Conservation (phyloP, 2,888 invertebrate genomes). For the Sicus ferrugineus region DNA sequence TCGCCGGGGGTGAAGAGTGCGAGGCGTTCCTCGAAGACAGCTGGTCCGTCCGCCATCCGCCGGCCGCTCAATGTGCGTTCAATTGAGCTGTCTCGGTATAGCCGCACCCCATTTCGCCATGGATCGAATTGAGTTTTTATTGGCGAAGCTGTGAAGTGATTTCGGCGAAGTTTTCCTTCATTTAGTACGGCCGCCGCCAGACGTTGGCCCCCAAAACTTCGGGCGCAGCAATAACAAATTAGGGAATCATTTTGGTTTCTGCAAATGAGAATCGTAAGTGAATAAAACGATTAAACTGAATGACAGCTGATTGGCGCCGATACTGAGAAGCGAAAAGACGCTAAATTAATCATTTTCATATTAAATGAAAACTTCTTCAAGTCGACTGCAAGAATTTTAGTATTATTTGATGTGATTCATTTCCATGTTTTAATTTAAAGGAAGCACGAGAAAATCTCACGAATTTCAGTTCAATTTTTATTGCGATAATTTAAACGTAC, state of each 20-base stretch:
- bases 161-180: conserved; percentile 42
- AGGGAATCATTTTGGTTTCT: conserved; percentile 12
- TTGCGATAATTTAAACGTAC: neutral
- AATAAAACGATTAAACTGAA: conserved; percentile 4
- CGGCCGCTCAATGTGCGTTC: too few species aligned
- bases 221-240: conserved; percentile 52
- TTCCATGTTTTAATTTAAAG: too few species aligned
- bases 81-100: conserved; percentile 25
- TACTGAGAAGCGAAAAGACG: neutral
- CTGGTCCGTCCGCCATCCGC: conserved; percentile 20
- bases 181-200: too few species aligned
- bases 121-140: conserved; percentile 16
- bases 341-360: too few species aligned
- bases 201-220: too few species aligned
- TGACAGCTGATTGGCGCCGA: neutral
- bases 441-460: too few species aligned
- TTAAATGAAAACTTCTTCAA: too few species aligned
- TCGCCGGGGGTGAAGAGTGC: neutral
- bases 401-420: too few species aligned
- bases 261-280: conserved; percentile 1
- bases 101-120: neutral
- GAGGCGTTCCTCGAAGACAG: conserved; percentile 10
- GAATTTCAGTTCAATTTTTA: neutral
- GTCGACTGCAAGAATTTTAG: too few species aligned
- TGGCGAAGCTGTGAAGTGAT: conserved; percentile 32